Evolutionary conservation across 2,113 vertebrate genomes (phyloP).

Genomic region (Clinocottus analis): DNA sequence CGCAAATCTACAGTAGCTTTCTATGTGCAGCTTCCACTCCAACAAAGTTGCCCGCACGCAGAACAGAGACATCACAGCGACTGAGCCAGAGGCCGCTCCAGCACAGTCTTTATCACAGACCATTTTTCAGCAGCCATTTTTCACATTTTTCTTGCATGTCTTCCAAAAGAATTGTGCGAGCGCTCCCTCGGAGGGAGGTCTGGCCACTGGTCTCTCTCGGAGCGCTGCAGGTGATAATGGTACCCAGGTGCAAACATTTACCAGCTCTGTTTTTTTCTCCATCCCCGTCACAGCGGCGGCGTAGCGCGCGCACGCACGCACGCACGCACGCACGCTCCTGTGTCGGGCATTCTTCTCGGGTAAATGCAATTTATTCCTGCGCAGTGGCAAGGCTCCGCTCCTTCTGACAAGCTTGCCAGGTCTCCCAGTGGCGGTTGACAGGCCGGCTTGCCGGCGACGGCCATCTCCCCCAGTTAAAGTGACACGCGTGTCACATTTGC

Average conservation of each 20-base stretch:
- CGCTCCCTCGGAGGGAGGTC: slow-evolving; percentile 34
- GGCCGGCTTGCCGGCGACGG: slow-evolving; percentile 69
- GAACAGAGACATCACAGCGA: slow-evolving; percentile 32
- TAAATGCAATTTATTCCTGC: slow-evolving; percentile 73
- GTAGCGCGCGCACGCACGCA: too few species aligned
- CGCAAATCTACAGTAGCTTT: slow-evolving; percentile 25
- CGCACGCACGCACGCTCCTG: too few species aligned
- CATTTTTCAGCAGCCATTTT: slow-evolving; percentile 25
- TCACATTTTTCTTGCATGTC: slow-evolving; percentile 22
- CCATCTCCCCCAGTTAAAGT: slow-evolving; percentile 75
- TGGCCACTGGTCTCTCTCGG: slow-evolving; percentile 20
- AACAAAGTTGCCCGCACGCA: slow-evolving; percentile 16
- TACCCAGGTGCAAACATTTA: slow-evolving; percentile 61
- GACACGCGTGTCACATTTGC: slow-evolving; percentile 76
- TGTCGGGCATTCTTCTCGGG: slow-evolving; percentile 57
- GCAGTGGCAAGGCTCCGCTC: slow-evolving; percentile 65
- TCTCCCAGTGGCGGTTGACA: slow-evolving; percentile 73
- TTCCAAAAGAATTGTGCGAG: slow-evolving; percentile 30
- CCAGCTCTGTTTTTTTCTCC: slow-evolving; percentile 33
- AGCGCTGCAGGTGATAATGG: slow-evolving; percentile 57
- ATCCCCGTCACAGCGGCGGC: slow-evolving; percentile 33
- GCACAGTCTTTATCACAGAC: slow-evolving; percentile 16
- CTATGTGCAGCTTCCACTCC: slow-evolving; percentile 14
- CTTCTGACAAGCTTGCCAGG: slow-evolving; percentile 72
- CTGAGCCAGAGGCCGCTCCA: slow-evolving; percentile 15